A percentile compares a stretch with the other conserved stretches of the same genome.
Conservation (phyloP, 2,888 invertebrate species). For the Cinara cedri region DNA sequence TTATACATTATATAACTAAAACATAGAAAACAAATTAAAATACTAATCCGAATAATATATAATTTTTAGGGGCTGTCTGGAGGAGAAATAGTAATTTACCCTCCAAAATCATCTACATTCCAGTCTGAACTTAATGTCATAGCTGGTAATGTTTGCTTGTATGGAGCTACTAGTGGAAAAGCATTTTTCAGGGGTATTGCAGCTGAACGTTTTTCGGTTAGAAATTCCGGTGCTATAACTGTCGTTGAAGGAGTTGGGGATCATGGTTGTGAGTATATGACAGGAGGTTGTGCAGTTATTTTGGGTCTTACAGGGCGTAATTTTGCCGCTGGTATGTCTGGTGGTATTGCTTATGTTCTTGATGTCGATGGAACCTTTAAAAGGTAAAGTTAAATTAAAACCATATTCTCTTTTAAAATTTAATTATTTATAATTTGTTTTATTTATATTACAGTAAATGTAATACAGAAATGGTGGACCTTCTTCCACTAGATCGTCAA, state of each 20-base stretch:
- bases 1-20: too few species aligned
- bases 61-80: conserved; percentile 82
- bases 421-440: conserved; percentile 11
- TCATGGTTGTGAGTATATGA: conserved; percentile 99
- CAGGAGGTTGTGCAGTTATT: conserved; percentile 89
- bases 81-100: conserved; percentile 90
- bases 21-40: background rate
- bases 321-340: conserved; percentile 99
- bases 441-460: conserved; percentile 71
- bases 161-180: conserved; percentile 93
- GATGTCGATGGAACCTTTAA: conserved; percentile 86
- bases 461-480: conserved; percentile 93
- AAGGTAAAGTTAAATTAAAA: conserved; percentile 63
- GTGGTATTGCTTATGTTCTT: conserved; percentile 89
- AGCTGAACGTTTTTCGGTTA: conserved; percentile 96
- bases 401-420: background rate
- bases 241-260: conserved; percentile 98
- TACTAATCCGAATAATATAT: conserved; percentile 15
- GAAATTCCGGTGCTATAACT: conserved; percentile 94
- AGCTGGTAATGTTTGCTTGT: conserved; percentile 96
- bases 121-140: conserved; percentile 91
- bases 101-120: conserved; percentile 78
- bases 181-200: conserved; percentile 96
- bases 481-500: conserved; percentile 77
- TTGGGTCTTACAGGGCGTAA: conserved; percentile 95